A percentile compares a stretch with the other conserved stretches of the same genome.
These are phyloP conservation scores for Tetranychus urticae DNA, from an alignment of 1,140 invertebrate species.

Conservation along the genomic window DNA sequence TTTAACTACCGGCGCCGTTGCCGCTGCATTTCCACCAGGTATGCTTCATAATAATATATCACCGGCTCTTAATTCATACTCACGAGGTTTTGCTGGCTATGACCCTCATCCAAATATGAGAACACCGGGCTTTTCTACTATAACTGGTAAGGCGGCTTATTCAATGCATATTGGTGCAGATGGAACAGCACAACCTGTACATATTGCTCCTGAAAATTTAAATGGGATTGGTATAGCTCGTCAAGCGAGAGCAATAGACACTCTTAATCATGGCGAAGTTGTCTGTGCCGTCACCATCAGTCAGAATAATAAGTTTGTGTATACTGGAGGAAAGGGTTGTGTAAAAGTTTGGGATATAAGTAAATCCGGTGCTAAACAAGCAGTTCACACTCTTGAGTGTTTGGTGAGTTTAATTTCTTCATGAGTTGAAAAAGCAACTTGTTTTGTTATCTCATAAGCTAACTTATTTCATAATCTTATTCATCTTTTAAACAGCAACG, in stretches of 20 bases:
- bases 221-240: slow-evolving; percentile 55
- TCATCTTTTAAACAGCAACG: slow-evolving; percentile 37
- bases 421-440: neutral
- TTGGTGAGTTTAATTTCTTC: neutral
- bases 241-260: slow-evolving; percentile 66
- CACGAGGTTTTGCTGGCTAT: slow-evolving; percentile 24
- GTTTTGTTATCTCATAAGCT: neutral
- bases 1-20: slow-evolving; percentile 15
- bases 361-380: slow-evolving; percentile 49
- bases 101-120: slow-evolving; percentile 52
- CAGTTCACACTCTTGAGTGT: slow-evolving; percentile 76
- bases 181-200: slow-evolving; percentile 58
- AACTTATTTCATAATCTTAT: neutral
- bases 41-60: slow-evolving; percentile 21
- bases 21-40: slow-evolving; percentile 14
- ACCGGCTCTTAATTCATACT: slow-evolving; percentile 19
- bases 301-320: slow-evolving; percentile 75
- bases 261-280: slow-evolving; percentile 78
- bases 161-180: slow-evolving; percentile 73
- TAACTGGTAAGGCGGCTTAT: slow-evolving; percentile 32
- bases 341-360: slow-evolving; percentile 74
- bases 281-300: slow-evolving; percentile 65
- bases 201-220: slow-evolving; percentile 77
- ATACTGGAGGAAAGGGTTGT: slow-evolving; percentile 88
- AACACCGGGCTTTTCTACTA: slow-evolving; percentile 32